phyloP scores from a whole-genome alignment of 2,797 vertebrate species.

The Parambassis ranga region DNA sequence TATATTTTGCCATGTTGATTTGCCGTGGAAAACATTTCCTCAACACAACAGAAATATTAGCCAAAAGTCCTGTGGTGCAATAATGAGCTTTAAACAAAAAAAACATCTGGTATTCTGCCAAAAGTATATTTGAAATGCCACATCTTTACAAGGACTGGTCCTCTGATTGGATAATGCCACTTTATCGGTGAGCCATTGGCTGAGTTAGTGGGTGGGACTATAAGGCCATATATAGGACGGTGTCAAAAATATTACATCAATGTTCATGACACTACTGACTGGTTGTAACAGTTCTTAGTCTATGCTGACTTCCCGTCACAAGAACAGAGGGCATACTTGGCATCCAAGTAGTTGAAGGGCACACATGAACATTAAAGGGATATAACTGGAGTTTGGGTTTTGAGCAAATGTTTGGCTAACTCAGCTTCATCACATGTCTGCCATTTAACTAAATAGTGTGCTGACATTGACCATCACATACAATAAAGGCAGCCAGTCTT shows the following conservation, averaged over 20 bases:
- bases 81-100: slow-evolving; percentile 45
- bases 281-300: slow-evolving; percentile 48
- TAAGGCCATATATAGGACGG: slow-evolving; percentile 41
- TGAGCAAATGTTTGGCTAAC: slow-evolving; percentile 70
- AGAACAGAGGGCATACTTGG: slow-evolving; percentile 50
- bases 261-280: slow-evolving; percentile 44
- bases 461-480: slow-evolving; percentile 59
- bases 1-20: slow-evolving; percentile 43
- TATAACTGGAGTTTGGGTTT: slow-evolving; percentile 57
- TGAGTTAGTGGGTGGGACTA: slow-evolving; percentile 21
- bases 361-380: slow-evolving; percentile 64
- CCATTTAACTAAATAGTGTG: slow-evolving; percentile 60
- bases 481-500: slow-evolving; percentile 64
- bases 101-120: not conserved
- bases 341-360: slow-evolving; percentile 44
- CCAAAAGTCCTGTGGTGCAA: slow-evolving; percentile 45
- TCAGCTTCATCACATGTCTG: slow-evolving; percentile 64
- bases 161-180: slow-evolving; percentile 6
- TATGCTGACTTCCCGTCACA: slow-evolving; percentile 57
- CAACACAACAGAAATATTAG: slow-evolving; percentile 46
- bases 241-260: slow-evolving; percentile 51
- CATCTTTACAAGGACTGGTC: not conserved
- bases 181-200: slow-evolving; percentile 26
- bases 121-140: slow-evolving; percentile 46
- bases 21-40: slow-evolving; percentile 67